Conservation (phyloP, 2,797 vertebrate genomes). For the Enteromius afrohamiltoni region DNA sequence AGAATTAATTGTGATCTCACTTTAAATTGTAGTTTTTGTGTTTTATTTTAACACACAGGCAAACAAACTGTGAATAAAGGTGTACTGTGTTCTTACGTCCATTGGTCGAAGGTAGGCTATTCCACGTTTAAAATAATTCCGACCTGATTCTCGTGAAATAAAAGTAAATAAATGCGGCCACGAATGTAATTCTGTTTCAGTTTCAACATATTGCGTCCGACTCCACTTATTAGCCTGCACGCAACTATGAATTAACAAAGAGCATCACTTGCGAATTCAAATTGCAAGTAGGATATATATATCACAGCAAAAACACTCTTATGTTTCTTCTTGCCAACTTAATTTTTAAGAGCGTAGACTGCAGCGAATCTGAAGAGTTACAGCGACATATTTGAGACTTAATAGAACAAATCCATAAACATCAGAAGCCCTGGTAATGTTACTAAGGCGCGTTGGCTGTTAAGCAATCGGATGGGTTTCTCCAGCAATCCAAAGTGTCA, state of each 20-base stretch:
- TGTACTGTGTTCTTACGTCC: not conserved
- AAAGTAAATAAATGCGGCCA: not conserved
- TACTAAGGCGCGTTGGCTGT: not conserved
- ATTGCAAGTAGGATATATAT: not conserved
- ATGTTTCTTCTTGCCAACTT: not conserved
- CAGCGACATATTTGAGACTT: not conserved
- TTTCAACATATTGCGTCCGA: not conserved
- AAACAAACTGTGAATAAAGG: not conserved
- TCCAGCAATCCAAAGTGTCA: constrained; percentile 25
- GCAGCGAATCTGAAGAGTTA: not conserved
- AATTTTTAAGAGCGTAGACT: not conserved
- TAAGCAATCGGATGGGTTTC: constrained; percentile 10
- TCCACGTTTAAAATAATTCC: not conserved
- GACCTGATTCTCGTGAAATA: not conserved
- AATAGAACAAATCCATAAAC: constrained; percentile 30
- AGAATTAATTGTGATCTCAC: not conserved
- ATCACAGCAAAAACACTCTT: not conserved
- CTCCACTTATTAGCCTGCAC: not conserved
- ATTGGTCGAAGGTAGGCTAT: not conserved
- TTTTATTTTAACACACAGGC: not conserved
- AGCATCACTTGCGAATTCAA: not conserved
- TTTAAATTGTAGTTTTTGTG: not conserved
- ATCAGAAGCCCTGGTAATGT: constrained; percentile 8
- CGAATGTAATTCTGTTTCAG: not conserved
- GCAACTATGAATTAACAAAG: constrained; percentile 6